Evolutionary conservation across 2,113 vertebrate genomes (phyloP), one percentile per base, ranked within the genome.

Genomic region (Apeltes quadracus): DNA sequence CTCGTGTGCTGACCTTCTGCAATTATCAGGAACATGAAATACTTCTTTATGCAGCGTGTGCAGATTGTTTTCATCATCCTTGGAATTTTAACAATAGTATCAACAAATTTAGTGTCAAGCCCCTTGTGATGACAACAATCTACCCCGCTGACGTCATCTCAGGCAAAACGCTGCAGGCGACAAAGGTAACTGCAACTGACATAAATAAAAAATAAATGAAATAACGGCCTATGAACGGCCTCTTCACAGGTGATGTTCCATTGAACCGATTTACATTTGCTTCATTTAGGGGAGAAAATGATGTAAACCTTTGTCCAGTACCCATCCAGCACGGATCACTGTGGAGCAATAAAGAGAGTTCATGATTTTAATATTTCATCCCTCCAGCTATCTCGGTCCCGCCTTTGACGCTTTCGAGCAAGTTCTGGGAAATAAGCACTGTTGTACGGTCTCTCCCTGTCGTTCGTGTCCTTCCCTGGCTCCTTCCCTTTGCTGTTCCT

Each of bases 381-480:
- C 23, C 88, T 88, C 91, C 91, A 92, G 76, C 87, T 90, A 8
- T 94, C 90, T 65, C 79, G 41, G 38, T 94, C 90, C 15, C 91
- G 85, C 53, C 90, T 83, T 61, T 91, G 92, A 32, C 90, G 83
- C 55, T 93, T 94, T 32, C 94, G 86, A 7, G 94, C 95, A 25
- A 96, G 89, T 81, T 96, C 93, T 0, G 96, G 95, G 76, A 96
- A 93, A 87, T 94, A 97, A 50, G 95, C 95, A 0, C 84, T 96
- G 89, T 96, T 96, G 92, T 96, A 96, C 0, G 91, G 92, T 27
- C 94, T 78, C 16, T 93, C 93, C 44, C 95, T 81, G 0, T 96
- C 96, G 0, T 93, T 92, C 0, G 57, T 25, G 68, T 89, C 89
- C 15, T 72, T 89, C 15, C 76, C 83, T 0, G 65, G 8, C 0